Evolutionary conservation across 2,797 vertebrate genomes (phyloP), one percentile per base, ranked within the genome.

Genomic region (Rhinophrynus dorsalis): DNA sequence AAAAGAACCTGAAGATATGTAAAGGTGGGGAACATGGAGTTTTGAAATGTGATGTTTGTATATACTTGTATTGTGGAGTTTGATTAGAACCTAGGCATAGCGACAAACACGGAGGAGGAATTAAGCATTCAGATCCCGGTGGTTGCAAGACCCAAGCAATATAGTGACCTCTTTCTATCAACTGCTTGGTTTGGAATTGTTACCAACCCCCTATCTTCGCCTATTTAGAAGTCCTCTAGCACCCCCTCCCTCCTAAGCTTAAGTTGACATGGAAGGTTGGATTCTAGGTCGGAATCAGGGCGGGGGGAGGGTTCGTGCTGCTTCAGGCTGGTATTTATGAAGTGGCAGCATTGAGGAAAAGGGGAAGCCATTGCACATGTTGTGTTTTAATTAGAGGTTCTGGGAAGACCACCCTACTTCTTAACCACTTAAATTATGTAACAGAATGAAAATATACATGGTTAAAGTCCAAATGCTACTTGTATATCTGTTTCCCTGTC

Each of bases 311-410:
- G 35, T 58, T 60, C 35, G 37, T 20, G 20, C 40, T 35, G 68
- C 79, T 82, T 64, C 60, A 74, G 78, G 73, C 79, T 80, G 56
- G 65, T 76, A 75, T 77, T 77, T 81, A 79, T 74, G 80, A 80
- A 82, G 86, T 81, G 79, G 59, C 84, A 78, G 74, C 75, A 79
- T 83, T 90, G 89, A 92, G 87, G 88, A 88, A 89, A 89, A 86
- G 89, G 48, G 38, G 95, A 88, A 98, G 94, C 95, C 92, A 95
- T 94, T 95, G 93, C 92, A 85, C 90, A 83, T 86, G 85, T 86
- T 86, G 87, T 88, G 89, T 88, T 91, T 78, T 77, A 77, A 84
- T 66, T 78, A n/a, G n/a, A n/a, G n/a, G n/a, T n/a, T n/a, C n/a
- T n/a, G n/a, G n/a, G n/a, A n/a, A 85, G 82, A 79, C 81, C 61